These are phyloP conservation scores for Lepidonotus clava DNA, from an alignment of 2,888 invertebrate species.

Conservation along the genomic window DNA sequence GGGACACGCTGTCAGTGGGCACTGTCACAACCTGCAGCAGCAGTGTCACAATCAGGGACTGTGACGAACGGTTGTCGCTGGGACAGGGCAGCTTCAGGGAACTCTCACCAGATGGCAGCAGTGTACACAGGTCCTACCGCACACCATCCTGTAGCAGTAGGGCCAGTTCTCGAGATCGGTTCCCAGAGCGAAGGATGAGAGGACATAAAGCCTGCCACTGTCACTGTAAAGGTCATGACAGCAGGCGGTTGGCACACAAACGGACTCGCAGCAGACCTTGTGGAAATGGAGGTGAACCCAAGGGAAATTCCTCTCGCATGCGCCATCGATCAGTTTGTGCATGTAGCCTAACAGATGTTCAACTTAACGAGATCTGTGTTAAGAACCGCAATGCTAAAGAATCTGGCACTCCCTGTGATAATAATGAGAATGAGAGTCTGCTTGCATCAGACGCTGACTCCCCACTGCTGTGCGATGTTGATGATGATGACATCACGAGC, in stretches of 20 bases:
- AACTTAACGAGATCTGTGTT: conserved; percentile 24
- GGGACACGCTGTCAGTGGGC: conserved; percentile 3
- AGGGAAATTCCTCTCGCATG: not conserved
- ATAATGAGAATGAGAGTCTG: not conserved
- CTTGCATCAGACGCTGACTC: conserved; percentile 15
- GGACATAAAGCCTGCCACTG: not conserved
- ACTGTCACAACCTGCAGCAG: conserved; percentile 32
- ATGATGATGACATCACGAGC: conserved; percentile 15
- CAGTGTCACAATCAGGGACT: conserved; percentile 2
- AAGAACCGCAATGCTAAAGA: conserved; percentile 45
- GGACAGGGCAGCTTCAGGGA: not conserved
- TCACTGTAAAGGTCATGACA: conserved; percentile 44
- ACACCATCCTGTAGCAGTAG: not conserved
- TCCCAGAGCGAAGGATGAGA: not conserved
- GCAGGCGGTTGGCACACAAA: not conserved
- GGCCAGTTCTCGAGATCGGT: not conserved
- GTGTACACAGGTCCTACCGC: not conserved
- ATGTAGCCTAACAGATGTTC: conserved; percentile 12
- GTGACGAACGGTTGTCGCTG: not conserved
- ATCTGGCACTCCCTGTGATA: not conserved
- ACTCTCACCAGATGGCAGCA: conserved; percentile 1
- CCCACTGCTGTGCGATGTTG: not conserved
- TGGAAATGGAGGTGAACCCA: not conserved
- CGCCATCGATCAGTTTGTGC: not conserved
- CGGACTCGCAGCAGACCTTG: not conserved